phyloP scores from a whole-genome alignment of 2,797 vertebrate species.

The Clamator glandarius region DNA sequence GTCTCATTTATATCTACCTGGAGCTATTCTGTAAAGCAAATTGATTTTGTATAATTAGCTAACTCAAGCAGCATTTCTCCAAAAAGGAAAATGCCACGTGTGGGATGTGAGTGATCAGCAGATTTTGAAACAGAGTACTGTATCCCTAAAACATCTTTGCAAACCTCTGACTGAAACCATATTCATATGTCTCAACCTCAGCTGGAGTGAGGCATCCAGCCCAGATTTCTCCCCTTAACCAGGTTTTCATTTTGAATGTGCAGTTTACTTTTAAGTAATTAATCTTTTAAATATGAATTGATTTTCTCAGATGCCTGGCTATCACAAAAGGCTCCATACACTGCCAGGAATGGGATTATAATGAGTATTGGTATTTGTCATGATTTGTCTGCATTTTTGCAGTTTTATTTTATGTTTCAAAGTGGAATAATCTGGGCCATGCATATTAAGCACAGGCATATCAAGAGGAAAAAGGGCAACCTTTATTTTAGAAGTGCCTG shows the following conservation, averaged over 20 bases:
- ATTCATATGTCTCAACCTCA: neutral
- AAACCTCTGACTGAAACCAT: neutral
- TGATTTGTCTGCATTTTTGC: conserved; percentile 67
- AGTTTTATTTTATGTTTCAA: conserved; percentile 24
- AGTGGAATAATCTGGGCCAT: conserved; percentile 27
- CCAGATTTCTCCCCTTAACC: conserved; percentile 29
- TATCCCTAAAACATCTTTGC: neutral
- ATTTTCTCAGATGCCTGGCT: conserved; percentile 73
- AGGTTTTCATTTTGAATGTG: conserved; percentile 32
- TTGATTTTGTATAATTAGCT: neutral
- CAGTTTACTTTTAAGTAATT: conserved; percentile 50
- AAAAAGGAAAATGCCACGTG: neutral
- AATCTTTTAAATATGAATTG: conserved; percentile 71
- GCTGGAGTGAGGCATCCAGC: neutral
- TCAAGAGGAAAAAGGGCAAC: conserved; percentile 11
- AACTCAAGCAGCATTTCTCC: neutral
- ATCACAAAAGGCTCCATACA: conserved; percentile 75
- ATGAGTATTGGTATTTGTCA: conserved; percentile 72
- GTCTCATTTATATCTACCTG: neutral
- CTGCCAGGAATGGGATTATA: conserved; percentile 74
- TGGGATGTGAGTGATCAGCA: neutral
- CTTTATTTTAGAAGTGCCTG: neutral
- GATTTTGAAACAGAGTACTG: neutral
- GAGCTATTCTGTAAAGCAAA: neutral
- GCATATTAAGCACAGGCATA: conserved; percentile 8